Evolutionary conservation across 30 jellyfish, hydroid and myxozoan genomes (phyloP).

Genomic region (Cassiopea andromeda): DNA sequence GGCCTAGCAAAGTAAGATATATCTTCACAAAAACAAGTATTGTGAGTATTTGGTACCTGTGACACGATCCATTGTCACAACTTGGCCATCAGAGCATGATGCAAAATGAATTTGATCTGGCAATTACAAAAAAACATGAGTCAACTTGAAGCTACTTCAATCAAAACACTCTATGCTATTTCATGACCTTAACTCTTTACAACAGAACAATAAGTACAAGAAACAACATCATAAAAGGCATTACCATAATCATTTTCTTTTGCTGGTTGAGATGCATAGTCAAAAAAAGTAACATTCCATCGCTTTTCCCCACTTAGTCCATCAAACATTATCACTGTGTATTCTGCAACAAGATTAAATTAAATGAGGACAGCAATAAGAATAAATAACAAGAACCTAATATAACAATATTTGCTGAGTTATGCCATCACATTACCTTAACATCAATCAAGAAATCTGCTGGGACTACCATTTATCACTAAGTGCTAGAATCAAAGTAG

Average conservation of each 20-base stretch:
- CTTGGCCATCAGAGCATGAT: slow-evolving; percentile 96
- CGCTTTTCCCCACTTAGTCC: slow-evolving; percentile 76
- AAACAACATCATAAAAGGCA: too few relatives aligned
- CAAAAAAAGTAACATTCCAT: slow-evolving; percentile 95
- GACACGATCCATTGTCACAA: slow-evolving; percentile 93
- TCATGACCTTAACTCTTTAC: not conserved
- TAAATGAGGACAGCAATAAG: too few relatives aligned
- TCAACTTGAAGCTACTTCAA: too few relatives aligned
- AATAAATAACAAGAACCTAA: too few relatives aligned
- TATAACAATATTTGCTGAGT: too few relatives aligned
- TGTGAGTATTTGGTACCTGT: slow-evolving; percentile 65
- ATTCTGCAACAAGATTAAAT: slow-evolving; percentile 80
- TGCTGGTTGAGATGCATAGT: slow-evolving; percentile 86
- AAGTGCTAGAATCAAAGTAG: too few relatives aligned
- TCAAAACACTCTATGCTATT: not conserved
- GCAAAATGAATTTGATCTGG: slow-evolving; percentile 90
- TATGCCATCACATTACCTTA: too few relatives aligned
- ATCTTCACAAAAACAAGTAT: not conserved
- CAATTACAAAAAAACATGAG: not conserved
- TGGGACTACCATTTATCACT: too few relatives aligned
- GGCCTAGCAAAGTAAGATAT: too few relatives aligned
- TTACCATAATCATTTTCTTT: slow-evolving; percentile 85
- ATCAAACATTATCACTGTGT: slow-evolving; percentile 90
- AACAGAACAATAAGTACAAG: not conserved
- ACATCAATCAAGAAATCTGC: too few relatives aligned